Evolutionary conservation across 2,888 invertebrate species (phyloP).

Genomic region (Gymnosoma rotundatum): DNA sequence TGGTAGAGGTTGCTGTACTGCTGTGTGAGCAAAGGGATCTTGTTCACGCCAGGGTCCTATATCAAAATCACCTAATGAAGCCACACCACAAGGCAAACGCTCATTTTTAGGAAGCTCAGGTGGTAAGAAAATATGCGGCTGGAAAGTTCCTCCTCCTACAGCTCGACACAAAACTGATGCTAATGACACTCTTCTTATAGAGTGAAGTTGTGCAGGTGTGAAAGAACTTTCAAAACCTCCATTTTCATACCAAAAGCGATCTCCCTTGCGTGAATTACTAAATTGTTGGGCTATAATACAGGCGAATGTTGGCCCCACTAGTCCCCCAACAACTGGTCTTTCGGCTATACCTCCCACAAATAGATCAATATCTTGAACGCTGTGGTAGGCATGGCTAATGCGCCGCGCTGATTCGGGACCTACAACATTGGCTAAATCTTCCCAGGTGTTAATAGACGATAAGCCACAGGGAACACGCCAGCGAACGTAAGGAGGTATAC

Average conservation of each 20-base stretch:
- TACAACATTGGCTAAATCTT: conserved; percentile 88
- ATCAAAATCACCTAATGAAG: conserved; percentile 78
- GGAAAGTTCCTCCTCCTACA: conserved; percentile 81
- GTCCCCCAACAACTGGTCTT: conserved; percentile 87
- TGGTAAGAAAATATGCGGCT: conserved; percentile 81
- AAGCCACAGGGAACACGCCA: conserved; percentile 92
- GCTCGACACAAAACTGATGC: conserved; percentile 85
- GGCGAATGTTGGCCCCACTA: conserved; percentile 93
- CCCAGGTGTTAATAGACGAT: conserved; percentile 86
- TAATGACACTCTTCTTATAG: conserved; percentile 87
- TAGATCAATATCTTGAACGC: conserved; percentile 92
- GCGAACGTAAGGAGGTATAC: conserved; percentile 89
- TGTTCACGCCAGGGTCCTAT: conserved; percentile 81
- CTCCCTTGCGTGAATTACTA: conserved; percentile 88
- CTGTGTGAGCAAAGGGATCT: conserved; percentile 77
- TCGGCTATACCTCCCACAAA: conserved; percentile 93
- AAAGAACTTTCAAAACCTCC: conserved; percentile 88
- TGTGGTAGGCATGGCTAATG: conserved; percentile 85
- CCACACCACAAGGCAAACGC: conserved; percentile 78
- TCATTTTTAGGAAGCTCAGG: conserved; percentile 79
- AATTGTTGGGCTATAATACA: conserved; percentile 95
- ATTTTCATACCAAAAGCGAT: conserved; percentile 93
- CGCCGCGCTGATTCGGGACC: conserved; percentile 85
- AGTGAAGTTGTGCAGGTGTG: conserved; percentile 89
- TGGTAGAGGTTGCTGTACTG: conserved; percentile 2